Conservation (phyloP, 2,797 vertebrate genomes). For the Tapera naevia region DNA sequence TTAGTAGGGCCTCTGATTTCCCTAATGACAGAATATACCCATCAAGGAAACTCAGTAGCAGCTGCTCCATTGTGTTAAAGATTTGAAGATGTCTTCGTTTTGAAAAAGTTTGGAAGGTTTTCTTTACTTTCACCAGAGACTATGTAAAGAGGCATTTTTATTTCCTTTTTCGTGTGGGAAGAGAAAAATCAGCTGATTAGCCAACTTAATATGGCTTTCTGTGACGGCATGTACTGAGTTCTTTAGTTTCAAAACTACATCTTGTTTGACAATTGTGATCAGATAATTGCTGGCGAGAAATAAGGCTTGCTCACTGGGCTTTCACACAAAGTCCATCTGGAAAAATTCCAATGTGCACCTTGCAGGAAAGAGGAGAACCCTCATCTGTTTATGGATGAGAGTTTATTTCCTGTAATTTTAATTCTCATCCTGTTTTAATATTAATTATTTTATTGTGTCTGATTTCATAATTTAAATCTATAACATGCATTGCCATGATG, state of each 20-base stretch:
- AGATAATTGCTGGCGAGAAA: conserved; percentile 8
- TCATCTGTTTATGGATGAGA: not conserved
- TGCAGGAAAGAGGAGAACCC: not conserved
- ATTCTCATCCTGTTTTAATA: not conserved
- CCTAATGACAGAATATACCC: conserved; percentile 66
- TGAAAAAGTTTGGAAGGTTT: conserved; percentile 46
- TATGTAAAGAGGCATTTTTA: conserved; percentile 31
- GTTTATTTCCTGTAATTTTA: not conserved
- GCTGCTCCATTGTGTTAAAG: conserved; percentile 54
- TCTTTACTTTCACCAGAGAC: conserved; percentile 46
- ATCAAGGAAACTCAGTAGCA: conserved; percentile 61
- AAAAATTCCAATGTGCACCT: not conserved
- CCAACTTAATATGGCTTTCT: conserved; percentile 33
- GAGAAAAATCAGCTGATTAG: conserved; percentile 14
- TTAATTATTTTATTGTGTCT: not conserved
- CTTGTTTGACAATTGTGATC: conserved; percentile 6
- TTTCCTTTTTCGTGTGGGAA: not conserved
- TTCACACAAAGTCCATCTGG: not conserved
- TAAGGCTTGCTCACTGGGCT: not conserved
- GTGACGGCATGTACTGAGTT: not conserved
- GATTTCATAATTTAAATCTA: not conserved
- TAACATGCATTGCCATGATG: not conserved
- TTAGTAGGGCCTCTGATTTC: conserved; percentile 70
- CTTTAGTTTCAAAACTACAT: conserved; percentile 3
- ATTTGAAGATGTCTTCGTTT: conserved; percentile 58